phyloP scores from a whole-genome alignment of 2,888 invertebrate species.

The Caenorhabditis sp. region DNA sequence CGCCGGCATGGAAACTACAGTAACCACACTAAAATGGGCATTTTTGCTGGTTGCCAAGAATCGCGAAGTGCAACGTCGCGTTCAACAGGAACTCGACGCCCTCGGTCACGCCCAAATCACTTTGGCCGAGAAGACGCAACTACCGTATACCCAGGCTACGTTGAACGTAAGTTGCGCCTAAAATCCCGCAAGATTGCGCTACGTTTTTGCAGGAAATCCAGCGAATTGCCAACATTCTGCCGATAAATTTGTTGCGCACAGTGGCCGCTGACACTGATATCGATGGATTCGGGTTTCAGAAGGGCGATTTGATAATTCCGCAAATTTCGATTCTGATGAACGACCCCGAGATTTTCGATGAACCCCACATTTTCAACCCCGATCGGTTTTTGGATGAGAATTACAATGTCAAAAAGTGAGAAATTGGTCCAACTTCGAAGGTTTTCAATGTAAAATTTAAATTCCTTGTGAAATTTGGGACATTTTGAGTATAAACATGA shows the following conservation, averaged over 20 bases:
- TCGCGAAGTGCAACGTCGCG: constrained; percentile 33
- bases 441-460: no score
- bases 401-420: constrained; percentile 46
- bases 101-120: constrained; percentile 37
- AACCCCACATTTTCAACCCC: constrained; percentile 67
- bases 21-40: constrained; percentile 70
- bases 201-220: constrained; percentile 63
- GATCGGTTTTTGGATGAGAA: constrained; percentile 67
- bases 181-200: background rate
- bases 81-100: constrained; percentile 61
- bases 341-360: constrained; percentile 60
- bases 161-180: constrained; percentile 53
- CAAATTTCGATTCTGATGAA: constrained; percentile 68
- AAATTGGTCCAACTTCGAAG: no score
- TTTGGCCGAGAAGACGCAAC: constrained; percentile 48
- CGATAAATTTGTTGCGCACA: constrained; percentile 67
- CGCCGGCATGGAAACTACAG: constrained; percentile 70
- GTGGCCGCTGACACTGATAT: constrained; percentile 58
- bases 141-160: constrained; percentile 65
- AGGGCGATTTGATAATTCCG: constrained; percentile 66
- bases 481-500: background rate
- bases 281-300: constrained; percentile 64
- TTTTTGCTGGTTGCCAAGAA: constrained; percentile 59
- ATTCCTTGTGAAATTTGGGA: background rate
- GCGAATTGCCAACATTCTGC: constrained; percentile 70